Percentiles rank a stretch among this genome's conserved stretches.
Conservation (phyloP, 2,797 vertebrate species). For the Nothura maculosa region DNA sequence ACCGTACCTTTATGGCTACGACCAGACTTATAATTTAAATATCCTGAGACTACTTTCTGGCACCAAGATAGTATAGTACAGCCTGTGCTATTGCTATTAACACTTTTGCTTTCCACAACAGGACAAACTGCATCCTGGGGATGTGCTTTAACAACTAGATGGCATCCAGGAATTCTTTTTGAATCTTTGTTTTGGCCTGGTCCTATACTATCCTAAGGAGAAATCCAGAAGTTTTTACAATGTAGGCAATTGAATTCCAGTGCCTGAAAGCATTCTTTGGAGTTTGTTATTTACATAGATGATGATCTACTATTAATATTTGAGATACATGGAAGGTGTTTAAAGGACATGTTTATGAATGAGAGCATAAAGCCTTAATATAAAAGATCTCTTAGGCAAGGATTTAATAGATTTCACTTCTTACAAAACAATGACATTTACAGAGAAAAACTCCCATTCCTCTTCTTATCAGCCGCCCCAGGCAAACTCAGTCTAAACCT, state of each 20-base stretch:
- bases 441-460: background rate
- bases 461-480: background rate
- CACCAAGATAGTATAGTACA: background rate
- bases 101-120: background rate
- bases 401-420: conserved; percentile 1
- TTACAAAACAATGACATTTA: background rate
- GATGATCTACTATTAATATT: conserved; percentile 12
- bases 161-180: background rate
- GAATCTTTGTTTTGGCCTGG: background rate
- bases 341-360: conserved; percentile 5
- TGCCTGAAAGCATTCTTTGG: background rate
- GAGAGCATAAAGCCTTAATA: background rate
- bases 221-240: background rate
- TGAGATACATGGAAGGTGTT: conserved; percentile 4
- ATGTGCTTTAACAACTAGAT: background rate
- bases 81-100: background rate
- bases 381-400: conserved; percentile 8
- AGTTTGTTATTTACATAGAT: background rate
- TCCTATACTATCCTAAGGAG: background rate
- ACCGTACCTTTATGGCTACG: background rate
- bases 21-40: background rate
- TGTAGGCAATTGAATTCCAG: background rate
- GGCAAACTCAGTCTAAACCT: background rate
- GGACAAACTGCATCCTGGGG: background rate
- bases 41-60: background rate